Evolutionary conservation across 2,888 invertebrate genomes (phyloP).

Genomic region (Morpho achilles): DNA sequence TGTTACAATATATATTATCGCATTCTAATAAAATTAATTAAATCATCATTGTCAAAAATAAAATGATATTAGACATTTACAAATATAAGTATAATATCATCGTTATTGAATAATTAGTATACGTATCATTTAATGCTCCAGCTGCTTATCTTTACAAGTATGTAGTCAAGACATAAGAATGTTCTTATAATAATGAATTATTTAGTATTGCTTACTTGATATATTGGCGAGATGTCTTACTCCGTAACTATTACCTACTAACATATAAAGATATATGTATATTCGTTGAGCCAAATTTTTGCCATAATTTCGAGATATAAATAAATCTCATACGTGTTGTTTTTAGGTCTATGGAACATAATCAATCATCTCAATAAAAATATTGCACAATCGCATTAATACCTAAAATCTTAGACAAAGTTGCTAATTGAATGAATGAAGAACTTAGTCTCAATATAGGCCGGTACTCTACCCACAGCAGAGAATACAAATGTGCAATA

Average conservation of each 20-base stretch:
- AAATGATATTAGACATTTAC: neutral
- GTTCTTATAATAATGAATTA: slow-evolving; percentile 28
- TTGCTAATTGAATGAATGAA: neutral
- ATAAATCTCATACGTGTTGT: slow-evolving; percentile 11
- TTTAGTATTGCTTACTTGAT: slow-evolving; percentile 68
- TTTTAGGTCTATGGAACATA: neutral
- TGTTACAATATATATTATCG: too few species aligned
- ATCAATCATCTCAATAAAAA: neutral
- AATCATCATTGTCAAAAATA: too few species aligned
- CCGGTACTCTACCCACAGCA: neutral
- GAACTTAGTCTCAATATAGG: neutral
- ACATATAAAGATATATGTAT: slow-evolving; percentile 45
- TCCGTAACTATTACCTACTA: slow-evolving; percentile 48
- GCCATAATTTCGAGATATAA: slow-evolving; percentile 32
- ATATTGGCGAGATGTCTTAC: slow-evolving; percentile 59
- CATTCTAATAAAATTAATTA: too few species aligned
- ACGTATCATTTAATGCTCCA: slow-evolving; percentile 22
- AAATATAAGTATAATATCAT: neutral
- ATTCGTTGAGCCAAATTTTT: slow-evolving; percentile 55
- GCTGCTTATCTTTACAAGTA: slow-evolving; percentile 22
- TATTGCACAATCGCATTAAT: neutral
- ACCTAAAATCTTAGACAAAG: neutral
- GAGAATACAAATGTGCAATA: neutral
- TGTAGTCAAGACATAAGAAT: slow-evolving; percentile 15
- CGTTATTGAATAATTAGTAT: neutral